Evolutionary conservation across 1,140 invertebrate species (phyloP), one percentile per base, ranked within the genome.

Genomic region (Drosophila eugracilis): DNA sequence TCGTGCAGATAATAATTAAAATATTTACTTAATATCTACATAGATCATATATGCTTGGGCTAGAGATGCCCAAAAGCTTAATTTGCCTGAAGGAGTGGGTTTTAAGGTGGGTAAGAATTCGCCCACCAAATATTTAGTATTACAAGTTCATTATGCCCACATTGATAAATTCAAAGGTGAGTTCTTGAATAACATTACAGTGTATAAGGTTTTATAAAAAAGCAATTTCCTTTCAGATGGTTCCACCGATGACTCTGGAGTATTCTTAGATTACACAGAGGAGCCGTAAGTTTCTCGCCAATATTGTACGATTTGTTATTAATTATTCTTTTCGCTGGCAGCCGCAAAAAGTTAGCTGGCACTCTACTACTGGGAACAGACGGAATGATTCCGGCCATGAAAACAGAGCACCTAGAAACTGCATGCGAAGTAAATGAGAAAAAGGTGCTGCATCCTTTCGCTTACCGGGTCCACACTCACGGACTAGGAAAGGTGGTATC

Each of bases 21-120:
- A 4, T 45, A 30, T 7, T 2, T 1, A 24, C 10, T 5, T 5
- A 7, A 15, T 26, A 15, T 53, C n/a, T 19, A 14, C 15, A 41
- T 76, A 98, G 94, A 97, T 99, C 66, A 93, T 99, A 15, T 99
- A 99, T 92, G 98, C 98, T 0, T 99, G 98, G 98, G 98, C 98
- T 3, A 94, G 97, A 88, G 97, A 99, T 92, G 98, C 99, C 1
- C 97, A 98, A 3, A 93, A 94, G 28, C 92, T 99, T 4, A 92
- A 95, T 37, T 91, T 99, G 45, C 99, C 99, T 0, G 92, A 96
- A 57, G 97, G 95, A 81, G 96, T 97, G 12, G 94, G 94, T 32
- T 97, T 97, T 78, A 95, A 96, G 89, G 94, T 97, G 21, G 96
- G 96, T 0, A 93, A 93, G 44, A 93, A 94, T 59, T 95, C 96